These are phyloP conservation scores for Indicator maculatus DNA, from an alignment of 2,113 vertebrate genomes.

Conservation along the genomic window DNA sequence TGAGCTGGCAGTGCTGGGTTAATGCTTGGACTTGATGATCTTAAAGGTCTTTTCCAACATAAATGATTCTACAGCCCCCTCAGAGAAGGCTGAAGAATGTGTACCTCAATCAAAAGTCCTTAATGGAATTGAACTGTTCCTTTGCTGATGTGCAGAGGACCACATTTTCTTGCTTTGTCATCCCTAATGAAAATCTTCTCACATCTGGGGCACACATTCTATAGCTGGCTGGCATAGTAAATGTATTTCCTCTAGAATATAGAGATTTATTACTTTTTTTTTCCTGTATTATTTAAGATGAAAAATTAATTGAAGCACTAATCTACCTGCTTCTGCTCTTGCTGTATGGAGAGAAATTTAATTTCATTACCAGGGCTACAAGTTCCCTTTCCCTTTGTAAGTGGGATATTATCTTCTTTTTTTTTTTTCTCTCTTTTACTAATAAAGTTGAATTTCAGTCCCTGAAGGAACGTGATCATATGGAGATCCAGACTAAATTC, in stretches of 20 bases:
- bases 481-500: neutral
- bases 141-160: neutral
- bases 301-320: slow-evolving; percentile 40
- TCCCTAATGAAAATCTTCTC: neutral
- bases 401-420: neutral
- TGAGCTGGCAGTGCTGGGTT: too few species aligned
- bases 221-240: neutral
- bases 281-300: neutral
- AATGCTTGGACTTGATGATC: too few species aligned
- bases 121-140: neutral
- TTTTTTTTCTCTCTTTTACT: neutral
- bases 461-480: neutral
- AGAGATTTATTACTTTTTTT: neutral
- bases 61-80: neutral
- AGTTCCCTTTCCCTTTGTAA: neutral
- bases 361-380: slow-evolving; percentile 5
- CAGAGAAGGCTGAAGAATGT: neutral
- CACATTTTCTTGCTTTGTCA: neutral
- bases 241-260: neutral
- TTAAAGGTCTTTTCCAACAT: too few species aligned
- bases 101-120: neutral
- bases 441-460: slow-evolving; percentile 26
- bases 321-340: neutral
- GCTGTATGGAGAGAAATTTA: neutral
- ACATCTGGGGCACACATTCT: neutral